phyloP scores from a whole-genome alignment of 2,113 vertebrate genomes.

The Diphyllodes magnificus region DNA sequence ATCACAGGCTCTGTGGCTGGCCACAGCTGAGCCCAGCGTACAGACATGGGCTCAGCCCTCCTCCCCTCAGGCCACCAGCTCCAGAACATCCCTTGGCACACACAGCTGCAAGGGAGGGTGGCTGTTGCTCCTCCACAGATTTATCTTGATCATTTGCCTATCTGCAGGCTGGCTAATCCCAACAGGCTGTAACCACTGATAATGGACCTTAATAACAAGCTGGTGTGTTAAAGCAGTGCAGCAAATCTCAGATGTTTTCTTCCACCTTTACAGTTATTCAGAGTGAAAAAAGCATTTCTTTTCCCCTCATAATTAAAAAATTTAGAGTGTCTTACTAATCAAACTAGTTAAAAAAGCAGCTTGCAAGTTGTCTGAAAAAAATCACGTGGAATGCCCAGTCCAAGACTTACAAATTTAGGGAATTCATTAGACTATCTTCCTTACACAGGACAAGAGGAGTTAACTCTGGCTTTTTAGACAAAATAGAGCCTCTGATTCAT shows the following conservation, averaged over 20 bases:
- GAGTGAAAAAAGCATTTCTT: not conserved
- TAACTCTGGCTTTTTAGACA: not conserved
- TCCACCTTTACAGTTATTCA: not conserved
- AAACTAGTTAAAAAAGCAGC: not conserved
- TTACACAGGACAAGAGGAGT: not conserved
- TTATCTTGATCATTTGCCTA: not conserved
- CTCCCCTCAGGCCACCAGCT: not conserved
- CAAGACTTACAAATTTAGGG: not conserved
- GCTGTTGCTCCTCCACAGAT: not conserved
- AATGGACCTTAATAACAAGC: not conserved
- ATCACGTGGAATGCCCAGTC: not conserved
- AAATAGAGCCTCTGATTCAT: constrained; percentile 35
- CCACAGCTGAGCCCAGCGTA: not conserved
- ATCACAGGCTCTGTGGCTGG: not conserved
- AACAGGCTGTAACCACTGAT: not conserved
- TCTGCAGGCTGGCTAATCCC: not conserved
- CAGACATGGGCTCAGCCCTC: accelerated
- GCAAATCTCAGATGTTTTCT: not conserved
- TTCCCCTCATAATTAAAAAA: not conserved
- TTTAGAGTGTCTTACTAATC: not conserved
- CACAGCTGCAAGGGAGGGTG: not conserved
- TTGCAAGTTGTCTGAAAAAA: not conserved
- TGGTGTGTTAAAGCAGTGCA: not conserved
- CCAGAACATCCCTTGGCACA: not conserved
- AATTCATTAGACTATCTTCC: not conserved